Evolutionary conservation across 2,797 vertebrate species (phyloP), one percentile per base, ranked within the genome.

Genomic region (Sebastes glaucus): DNA sequence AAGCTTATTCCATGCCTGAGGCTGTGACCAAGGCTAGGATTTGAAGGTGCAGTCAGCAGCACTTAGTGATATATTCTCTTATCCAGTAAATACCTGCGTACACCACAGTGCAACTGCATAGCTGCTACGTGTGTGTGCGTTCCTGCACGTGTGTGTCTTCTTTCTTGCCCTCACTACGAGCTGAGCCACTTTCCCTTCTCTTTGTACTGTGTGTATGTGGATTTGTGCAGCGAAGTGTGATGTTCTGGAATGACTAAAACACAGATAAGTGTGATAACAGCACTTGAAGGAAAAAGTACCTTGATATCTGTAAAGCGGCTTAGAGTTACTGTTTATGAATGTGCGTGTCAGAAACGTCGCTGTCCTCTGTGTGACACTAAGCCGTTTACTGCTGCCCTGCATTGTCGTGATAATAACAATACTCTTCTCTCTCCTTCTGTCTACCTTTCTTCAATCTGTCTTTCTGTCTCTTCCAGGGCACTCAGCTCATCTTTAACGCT

Each of bases 401-500:
- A 32, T 77, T 74, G 70, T 84, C 64, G 46, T 27, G 55, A 83
- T 85, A 81, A 92, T 84, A 80, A 86, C 77, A 33, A 32, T 3
- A 7, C 27, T 71, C 20, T 49, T 74, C 74, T 85, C 32, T 68
- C 70, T 76, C 78, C 71, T 32, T 63, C 62, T 69, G 38, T 79
- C 81, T 14, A 55, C 76, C 74, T 80, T 33, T 78, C 74, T 68
- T 64, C 82, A 30, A 11, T 74, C 80, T 32, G 27, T 61, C 71
- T 71, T 52, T 80, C 75, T 80, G 60, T 87, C 68, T 86, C 74
- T 77, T 66, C 33, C 94, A 99, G 98, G 98, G 98, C 77, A 99
- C 98, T 7, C 98, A 99, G 95, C 98, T 99, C 93, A 99, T 99
- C 92, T 99, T 99, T 89, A 99, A 99, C 0, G 98, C 99, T 0